phyloP scores from a whole-genome alignment of 1,140 invertebrate species.

The Aphaenogaster ashmeadi region DNA sequence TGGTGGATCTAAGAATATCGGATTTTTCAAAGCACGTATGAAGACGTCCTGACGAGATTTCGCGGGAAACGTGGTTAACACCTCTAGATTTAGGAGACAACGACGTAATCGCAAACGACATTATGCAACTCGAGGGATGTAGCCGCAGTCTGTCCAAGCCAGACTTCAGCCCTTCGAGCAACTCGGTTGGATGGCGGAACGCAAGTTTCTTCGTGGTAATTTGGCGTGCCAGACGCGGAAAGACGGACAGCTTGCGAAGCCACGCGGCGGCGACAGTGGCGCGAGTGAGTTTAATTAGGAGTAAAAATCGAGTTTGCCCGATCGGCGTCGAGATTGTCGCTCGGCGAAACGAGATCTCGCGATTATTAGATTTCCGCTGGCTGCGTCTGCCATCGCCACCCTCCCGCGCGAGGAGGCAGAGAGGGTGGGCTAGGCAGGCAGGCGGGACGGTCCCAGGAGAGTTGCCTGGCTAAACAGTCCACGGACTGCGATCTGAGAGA shows the following conservation, averaged over 20 bases:
- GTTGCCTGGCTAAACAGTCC: slow-evolving; percentile 74
- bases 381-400: slow-evolving; percentile 37
- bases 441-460: slow-evolving; percentile 52
- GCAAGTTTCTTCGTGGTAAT: slow-evolving; percentile 48
- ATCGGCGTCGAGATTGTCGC: slow-evolving; percentile 75
- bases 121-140: slow-evolving; percentile 30
- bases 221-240: neutral
- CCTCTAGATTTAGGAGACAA: slow-evolving; percentile 40
- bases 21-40: neutral
- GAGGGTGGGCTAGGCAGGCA: neutral
- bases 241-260: slow-evolving; percentile 48
- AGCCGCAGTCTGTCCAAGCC: slow-evolving; percentile 40
- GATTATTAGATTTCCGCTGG: slow-evolving; percentile 76
- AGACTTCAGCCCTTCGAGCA: slow-evolving; percentile 30
- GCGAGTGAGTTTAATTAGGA: slow-evolving; percentile 74
- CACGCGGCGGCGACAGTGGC: neutral
- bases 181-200: slow-evolving; percentile 27
- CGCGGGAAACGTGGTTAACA: slow-evolving; percentile 18
- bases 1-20: neutral
- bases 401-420: neutral
- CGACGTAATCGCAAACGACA: slow-evolving; percentile 42
- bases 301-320: slow-evolving; percentile 76
- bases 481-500: slow-evolving; percentile 77
- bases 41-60: neutral
- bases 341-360: slow-evolving; percentile 73